These are phyloP conservation scores for Cotesia typhae DNA, from an alignment of 1,140 invertebrate genomes.

Conservation along the genomic window DNA sequence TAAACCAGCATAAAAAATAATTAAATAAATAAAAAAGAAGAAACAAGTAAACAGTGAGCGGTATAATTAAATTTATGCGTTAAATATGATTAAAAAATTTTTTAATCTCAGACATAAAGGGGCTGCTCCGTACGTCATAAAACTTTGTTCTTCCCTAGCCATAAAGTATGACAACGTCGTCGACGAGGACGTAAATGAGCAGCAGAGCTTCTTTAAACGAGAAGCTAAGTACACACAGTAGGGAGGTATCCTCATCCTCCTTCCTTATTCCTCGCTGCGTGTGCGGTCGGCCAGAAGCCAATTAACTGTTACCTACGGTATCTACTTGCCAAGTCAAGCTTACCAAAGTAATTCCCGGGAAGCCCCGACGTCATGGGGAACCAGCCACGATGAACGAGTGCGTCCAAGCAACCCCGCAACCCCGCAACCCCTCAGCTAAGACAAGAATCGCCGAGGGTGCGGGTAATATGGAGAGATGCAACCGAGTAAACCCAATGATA, in stretches of 20 bases:
- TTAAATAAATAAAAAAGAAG: neutral
- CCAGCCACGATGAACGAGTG: too few species aligned
- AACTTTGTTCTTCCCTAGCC: neutral
- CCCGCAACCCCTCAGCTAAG: neutral
- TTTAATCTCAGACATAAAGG: too few species aligned
- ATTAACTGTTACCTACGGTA: constrained; percentile 54
- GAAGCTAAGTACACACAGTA: too few species aligned
- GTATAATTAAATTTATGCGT: too few species aligned
- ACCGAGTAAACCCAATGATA: too few species aligned
- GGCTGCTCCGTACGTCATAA: neutral
- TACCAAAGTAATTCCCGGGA: constrained; percentile 50
- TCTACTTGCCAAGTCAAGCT: constrained; percentile 51
- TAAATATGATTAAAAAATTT: too few species aligned
- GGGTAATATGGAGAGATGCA: neutral
- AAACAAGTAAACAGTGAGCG: neutral
- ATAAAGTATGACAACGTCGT: too few species aligned
- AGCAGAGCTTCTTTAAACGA: too few species aligned
- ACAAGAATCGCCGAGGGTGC: neutral
- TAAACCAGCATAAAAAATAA: neutral
- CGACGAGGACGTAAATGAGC: too few species aligned
- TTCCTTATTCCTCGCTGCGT: neutral
- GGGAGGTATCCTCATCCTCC: neutral
- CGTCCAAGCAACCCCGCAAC: too few species aligned
- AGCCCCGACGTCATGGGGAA: constrained; percentile 46
- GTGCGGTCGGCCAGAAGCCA: constrained; percentile 45